Evolutionary conservation across 2,113 vertebrate species (phyloP), one percentile per base, ranked within the genome.

Genomic region (Paradisaea rubra): DNA sequence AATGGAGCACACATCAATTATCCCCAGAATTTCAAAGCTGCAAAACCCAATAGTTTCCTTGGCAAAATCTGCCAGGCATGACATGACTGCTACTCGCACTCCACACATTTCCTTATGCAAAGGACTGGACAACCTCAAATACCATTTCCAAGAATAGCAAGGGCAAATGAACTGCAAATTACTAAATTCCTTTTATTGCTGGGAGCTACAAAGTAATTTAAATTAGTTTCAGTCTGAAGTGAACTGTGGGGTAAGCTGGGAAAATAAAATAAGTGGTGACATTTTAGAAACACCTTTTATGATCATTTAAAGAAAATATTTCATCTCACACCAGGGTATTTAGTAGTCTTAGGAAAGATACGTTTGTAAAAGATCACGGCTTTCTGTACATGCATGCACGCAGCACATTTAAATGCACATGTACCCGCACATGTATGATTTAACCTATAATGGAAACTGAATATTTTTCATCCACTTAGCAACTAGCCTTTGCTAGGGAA

Each of bases 131-230:
- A 73, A 68, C 66, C 83, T 96, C 95, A 86, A 93, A 74, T 87
- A 88, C 93, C 3, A 10, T 95, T 95, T 89, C 89, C 94, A 95
- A 95, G 88, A 92, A 83, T 72, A 94, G 87, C 87, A 89, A 96
- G 79, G 71, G 93, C 69, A 69, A 95, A 96, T 59, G 81, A 83
- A 70, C 89, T 96, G 90, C 93, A 97, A 96, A 95, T 97, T 93
- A 89, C 93, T 95, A 89, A 94, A 96, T 96, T 95, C 88, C 53
- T 93, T 97, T 97, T 91, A 93, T 93, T 95, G 94, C 81, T 96
- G 76, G 83, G 80, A 96, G 83, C 94, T 95, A 97, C 89, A 91
- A 85, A 96, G 84, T 92, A 79, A 94, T 93, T 94, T 88, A 94
- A 96, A 96, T 97, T 93, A 95, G 89, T 91, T 92, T 91, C 81